Base-by-base conservation (phyloP, 2,797 vertebrate species). In the Antrozous pallidus region DNA sequence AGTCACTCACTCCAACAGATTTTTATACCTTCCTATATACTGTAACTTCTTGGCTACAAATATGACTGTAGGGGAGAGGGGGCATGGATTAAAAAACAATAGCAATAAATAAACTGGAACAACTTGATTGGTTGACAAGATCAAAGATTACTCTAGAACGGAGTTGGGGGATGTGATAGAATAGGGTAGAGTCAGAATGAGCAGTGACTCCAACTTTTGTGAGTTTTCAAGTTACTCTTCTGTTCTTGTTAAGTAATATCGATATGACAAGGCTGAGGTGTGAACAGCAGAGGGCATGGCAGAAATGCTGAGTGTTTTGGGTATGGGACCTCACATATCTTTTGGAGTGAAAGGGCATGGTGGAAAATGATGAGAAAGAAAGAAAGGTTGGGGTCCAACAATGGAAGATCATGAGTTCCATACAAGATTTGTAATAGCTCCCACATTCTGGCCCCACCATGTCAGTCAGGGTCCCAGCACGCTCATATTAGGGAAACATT, bases 91-190 rank as follows among this genome's bases (percentile, higher is more conserved):
- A 67, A 92, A 88, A 40, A 26, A 42, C 31, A 77, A 16, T 4
- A 56, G 12, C 24, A 58, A 65, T 40, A 87, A 88, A 31, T 1
- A 61, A 40, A 45, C 47, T 3, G 40, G 67, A 90, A 42, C 2
- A 0, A 17, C 80, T 42, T 65, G 82, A 69, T 6, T 45, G 42
- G 71, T 33, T 67, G 75, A 73, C 0, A 22, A 65, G 31, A 22
- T 73, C 58, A 78, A 75, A 42, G 49, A 80, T 33, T 49, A 45
- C 74, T 84, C 40, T 75, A 54, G 74, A 85, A 84, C 10, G 22
- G 61, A 77, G 26, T 8, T 5, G 0, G 26, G 8, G 77, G 3
- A 3, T 63, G 7, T 20, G 54, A 36, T 17, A 49, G 36, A 36
- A 20, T 26, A 54, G 33, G 18, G 18, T 20, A 69, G 17, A 49